Base-by-base conservation (phyloP, 1,140 invertebrate genomes). In the Ladona fulva region DNA sequence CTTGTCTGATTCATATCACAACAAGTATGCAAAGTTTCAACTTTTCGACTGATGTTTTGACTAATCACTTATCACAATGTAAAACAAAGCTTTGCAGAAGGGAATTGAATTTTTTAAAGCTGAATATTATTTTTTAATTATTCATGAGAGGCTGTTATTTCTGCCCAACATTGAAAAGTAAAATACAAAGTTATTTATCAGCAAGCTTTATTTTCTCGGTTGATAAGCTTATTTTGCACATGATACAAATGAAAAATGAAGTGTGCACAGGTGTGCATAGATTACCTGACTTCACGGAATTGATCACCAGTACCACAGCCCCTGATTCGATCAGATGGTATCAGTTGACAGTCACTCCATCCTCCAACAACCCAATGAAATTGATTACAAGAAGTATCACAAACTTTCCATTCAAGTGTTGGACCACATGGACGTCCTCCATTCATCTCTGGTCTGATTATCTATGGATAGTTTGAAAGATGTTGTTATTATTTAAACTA, bases 281-380 rank as follows among this genome's bases (percentile, higher is more conserved):
- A 73, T 81, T 80, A 87, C 86, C 82, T 84, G 77, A 87, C 84
- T 80, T 81, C 82, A 79, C 86, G 80, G 78, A 83, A 84, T 78
- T 85, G 86, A 37, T 84, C 83, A 1, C 86, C 86, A 37, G 82
- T 84, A 1, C 86, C 86, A 81, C 86, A 87, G 14, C 83, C 83
- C 74, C 80, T 77, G 11, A 78, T 83, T 42, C 85, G 80, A 79
- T 88, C 87, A 59, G 86, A 84, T 14, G 85, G 80, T 8, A 86
- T 85, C 0, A 87, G 82, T 3, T 86, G 85, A 81, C 89, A 90
- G 1, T 88, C 85, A n/a, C 85, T 85, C 82, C 86, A 87, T 0
- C 84, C 85, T 6, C 81, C 82, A 10, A 84, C 82, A 10, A 83
- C 79, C 86, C 87, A 87, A n/a, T 80, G 77, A 75, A 83, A 85